Base-by-base conservation (phyloP, 2,888 invertebrate genomes). In the Unio delphinus region DNA sequence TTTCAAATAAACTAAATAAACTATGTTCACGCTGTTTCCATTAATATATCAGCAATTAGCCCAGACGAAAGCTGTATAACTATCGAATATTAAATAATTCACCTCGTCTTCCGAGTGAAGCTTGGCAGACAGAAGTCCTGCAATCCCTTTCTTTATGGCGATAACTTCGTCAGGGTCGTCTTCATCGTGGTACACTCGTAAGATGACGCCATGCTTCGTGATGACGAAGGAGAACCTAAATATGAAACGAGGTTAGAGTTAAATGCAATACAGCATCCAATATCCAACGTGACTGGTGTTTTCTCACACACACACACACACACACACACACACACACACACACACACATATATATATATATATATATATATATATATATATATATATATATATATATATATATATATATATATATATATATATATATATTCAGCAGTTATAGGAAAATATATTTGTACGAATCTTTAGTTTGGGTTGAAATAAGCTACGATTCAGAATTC, bases 81-180 rank as follows among this genome's bases (percentile, higher is more conserved):
- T 23, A 57, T 7, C 20, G 2, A 3, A 30, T 28, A 17, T 55
- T 45, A 45, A 23, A 23, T 23, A 23, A 11, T 26, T 66, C 61
- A 80, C 80, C 76, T 80, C 78, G 30, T 76, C 68, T 1, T 67
- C 54, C 6, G 76, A 68, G 45, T 79, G 78, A 4, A 82, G 70
- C 58, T 72, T 70, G 18, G 76, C 65, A 4, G 80, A 76, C 11
- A 83, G 65, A 68, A 81, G 64, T 54, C 74, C 76, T 11, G 79
- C 80, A 61, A 82, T 71, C 6, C 79, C 81, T 65, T 83, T 83
- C 75, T 83, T 83, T 61, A 80, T 68, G 23, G 74, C 75, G 5
- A 79, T 62, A 8, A 75, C 78, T 60, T 74, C 75, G 3, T 61
- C 70, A 15, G 75, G 70, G 15, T 81, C 82, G 23, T 72, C 62